These are phyloP conservation scores for Heterodera carotae DNA, from an alignment of 1,140 invertebrate species.

Conservation along the genomic window DNA sequence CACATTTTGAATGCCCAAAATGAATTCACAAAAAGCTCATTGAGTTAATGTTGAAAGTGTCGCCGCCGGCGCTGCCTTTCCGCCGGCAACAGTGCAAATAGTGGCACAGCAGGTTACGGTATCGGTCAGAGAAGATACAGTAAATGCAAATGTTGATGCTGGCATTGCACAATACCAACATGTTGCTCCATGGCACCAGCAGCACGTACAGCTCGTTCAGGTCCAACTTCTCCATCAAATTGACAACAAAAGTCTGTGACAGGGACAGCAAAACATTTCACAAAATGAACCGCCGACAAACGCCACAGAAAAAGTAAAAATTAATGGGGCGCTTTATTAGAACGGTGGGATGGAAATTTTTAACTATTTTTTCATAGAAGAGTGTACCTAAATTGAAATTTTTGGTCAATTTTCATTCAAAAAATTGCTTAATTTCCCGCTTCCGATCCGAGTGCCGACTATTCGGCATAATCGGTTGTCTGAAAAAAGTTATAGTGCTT, in stretches of 20 bases:
- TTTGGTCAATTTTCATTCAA: too few species aligned
- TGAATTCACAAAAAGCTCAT: slow-evolving; percentile 29
- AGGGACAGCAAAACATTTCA: background rate
- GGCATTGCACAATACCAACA: slow-evolving; percentile 54
- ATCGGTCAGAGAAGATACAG: slow-evolving; percentile 63
- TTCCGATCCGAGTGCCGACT: too few species aligned
- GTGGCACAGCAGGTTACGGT: slow-evolving; percentile 55
- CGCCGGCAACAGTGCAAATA: slow-evolving; percentile 55
- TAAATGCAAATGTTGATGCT: slow-evolving; percentile 64
- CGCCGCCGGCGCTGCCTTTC: slow-evolving; percentile 21
- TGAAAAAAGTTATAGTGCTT: too few species aligned
- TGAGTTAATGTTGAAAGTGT: slow-evolving; percentile 27
- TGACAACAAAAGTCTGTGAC: slow-evolving; percentile 61
- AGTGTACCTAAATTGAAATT: too few species aligned
- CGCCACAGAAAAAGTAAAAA: slow-evolving; percentile 5
- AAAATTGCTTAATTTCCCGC: too few species aligned
- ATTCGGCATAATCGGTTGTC: too few species aligned
- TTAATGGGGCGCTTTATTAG: slow-evolving; percentile 3
- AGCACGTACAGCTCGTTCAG: slow-evolving; percentile 49
- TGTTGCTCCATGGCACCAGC: slow-evolving; percentile 58
- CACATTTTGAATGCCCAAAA: background rate
- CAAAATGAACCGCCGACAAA: too few species aligned
- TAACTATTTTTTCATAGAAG: too few species aligned
- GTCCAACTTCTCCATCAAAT: slow-evolving; percentile 60
- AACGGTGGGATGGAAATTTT: slow-evolving; percentile 53